phyloP scores from a whole-genome alignment of 2,113 vertebrate genomes.

The Pseudois nayaur region DNA sequence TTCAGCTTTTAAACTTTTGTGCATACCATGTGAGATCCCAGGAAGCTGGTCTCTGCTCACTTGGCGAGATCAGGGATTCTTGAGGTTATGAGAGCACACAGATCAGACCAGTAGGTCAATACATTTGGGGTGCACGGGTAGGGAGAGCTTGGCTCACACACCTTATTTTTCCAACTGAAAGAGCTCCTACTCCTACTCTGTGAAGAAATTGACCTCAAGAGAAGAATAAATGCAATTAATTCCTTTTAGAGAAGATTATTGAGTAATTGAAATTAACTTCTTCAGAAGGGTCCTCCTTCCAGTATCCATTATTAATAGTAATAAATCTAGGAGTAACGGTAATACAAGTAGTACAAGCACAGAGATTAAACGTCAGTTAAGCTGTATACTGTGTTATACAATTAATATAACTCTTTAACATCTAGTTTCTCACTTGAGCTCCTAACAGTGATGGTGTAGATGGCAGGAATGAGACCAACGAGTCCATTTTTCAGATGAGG shows the following conservation, averaged over 20 bases:
- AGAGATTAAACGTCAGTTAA: accelerated
- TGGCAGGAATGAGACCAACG: accelerated
- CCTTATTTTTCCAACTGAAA: not conserved
- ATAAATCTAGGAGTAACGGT: not conserved
- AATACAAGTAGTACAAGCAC: not conserved
- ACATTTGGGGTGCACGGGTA: not conserved
- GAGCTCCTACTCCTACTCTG: not conserved
- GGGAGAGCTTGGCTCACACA: not conserved
- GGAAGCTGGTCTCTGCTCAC: not conserved
- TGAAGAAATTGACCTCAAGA: not conserved
- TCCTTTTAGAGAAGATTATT: not conserved
- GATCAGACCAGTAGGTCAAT: too few species aligned
- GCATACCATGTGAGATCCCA: not conserved
- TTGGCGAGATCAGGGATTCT: too few species aligned
- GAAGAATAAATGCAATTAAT: not conserved
- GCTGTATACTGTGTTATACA: accelerated
- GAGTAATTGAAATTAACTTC: not conserved
- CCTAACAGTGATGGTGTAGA: not conserved
- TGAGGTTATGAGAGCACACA: not conserved
- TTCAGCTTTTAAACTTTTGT: not conserved
- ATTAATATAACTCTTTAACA: not conserved
- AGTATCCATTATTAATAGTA: not conserved
- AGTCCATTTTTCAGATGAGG: not conserved
- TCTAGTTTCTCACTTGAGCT: not conserved
- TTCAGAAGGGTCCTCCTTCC: not conserved